Percentiles rank a stretch among this genome's conserved stretches.
These are phyloP conservation scores for Callipepla squamata DNA, from an alignment of 2,113 vertebrate species.

Conservation along the genomic window DNA sequence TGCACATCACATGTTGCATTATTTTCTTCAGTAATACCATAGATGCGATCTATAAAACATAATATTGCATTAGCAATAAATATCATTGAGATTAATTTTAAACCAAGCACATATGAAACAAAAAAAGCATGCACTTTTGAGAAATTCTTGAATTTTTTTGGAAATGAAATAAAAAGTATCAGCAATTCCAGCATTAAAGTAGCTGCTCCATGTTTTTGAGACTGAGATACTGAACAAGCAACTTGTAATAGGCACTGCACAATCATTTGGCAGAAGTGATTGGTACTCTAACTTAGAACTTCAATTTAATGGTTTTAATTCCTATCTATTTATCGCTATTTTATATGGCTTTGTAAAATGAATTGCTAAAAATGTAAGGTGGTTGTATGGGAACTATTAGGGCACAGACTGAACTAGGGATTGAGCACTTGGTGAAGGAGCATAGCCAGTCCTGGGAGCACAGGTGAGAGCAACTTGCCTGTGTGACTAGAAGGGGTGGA, in stretches of 20 bases:
- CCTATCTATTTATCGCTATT: neutral
- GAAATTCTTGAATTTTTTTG: neutral
- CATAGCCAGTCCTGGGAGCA: too few species aligned
- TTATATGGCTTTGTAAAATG: neutral
- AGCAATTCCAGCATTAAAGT: neutral
- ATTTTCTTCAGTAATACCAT: neutral
- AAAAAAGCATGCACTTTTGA: neutral
- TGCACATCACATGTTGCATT: neutral
- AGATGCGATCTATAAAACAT: neutral
- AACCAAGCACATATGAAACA: neutral
- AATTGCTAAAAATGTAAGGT: neutral
- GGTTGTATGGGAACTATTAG: too few species aligned
- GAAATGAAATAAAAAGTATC: rapidly evolving
- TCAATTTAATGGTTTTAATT: neutral
- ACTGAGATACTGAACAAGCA: neutral
- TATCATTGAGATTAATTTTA: neutral
- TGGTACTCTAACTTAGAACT: neutral
- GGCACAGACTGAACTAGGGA: too few species aligned
- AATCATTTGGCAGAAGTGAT: neutral
- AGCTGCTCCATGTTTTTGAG: neutral
- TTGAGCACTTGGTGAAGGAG: too few species aligned
- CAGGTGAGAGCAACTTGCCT: too few species aligned
- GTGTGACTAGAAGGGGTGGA: too few species aligned
- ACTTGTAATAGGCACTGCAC: neutral
- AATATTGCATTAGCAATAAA: neutral